Evolutionary conservation across 2,113 vertebrate genomes (phyloP).

Genomic region (Anguilla rostrata): DNA sequence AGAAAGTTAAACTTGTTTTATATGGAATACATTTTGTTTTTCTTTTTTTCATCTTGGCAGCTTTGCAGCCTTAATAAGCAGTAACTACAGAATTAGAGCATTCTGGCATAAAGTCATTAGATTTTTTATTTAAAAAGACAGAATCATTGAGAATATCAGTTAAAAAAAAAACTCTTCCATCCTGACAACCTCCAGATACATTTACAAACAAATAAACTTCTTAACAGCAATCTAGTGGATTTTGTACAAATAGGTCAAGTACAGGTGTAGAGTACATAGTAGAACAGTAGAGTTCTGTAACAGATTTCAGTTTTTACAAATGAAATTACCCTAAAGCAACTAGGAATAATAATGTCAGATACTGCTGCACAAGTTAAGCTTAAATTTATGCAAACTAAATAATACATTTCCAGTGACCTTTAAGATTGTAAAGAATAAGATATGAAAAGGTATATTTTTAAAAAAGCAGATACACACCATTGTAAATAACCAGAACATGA

Average conservation of each 20-base stretch:
- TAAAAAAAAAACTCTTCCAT: too few relatives aligned
- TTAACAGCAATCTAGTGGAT: neutral
- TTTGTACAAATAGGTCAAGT: neutral
- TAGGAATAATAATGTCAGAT: neutral
- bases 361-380: neutral
- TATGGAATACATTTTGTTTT: too few relatives aligned
- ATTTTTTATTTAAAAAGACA: too few relatives aligned
- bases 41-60: too few relatives aligned
- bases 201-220: neutral
- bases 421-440: neutral
- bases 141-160: too few relatives aligned
- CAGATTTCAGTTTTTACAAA: too few relatives aligned
- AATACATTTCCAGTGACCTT: neutral
- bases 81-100: too few relatives aligned
- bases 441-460: neutral
- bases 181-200: neutral
- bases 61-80: too few relatives aligned
- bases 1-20: too few relatives aligned
- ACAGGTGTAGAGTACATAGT: neutral
- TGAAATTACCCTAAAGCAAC: too few relatives aligned
- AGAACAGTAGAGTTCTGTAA: neutral
- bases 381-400: neutral
- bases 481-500: conserved; percentile 12
- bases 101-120: too few relatives aligned
- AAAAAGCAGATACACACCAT: neutral